A percentile compares a stretch with the other conserved stretches of the same genome.
phyloP scores from a whole-genome alignment of 1,140 invertebrate species.

The Panagrolaimus sp. region DNA sequence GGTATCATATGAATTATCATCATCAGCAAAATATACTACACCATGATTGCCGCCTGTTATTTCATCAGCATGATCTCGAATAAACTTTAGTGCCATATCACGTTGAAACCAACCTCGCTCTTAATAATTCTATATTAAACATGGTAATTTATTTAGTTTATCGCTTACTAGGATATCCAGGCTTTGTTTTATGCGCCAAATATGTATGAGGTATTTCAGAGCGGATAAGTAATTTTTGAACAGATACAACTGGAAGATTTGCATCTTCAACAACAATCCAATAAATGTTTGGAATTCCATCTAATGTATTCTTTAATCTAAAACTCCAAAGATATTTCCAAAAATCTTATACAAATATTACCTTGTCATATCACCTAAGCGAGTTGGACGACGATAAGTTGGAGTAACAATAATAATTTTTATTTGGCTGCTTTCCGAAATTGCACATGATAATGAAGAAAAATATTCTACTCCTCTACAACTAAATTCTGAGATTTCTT shows the following conservation, averaged over 20 bases:
- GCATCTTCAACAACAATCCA: slow-evolving; percentile 27
- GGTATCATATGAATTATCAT: slow-evolving; percentile 26
- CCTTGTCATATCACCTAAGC: slow-evolving; percentile 22
- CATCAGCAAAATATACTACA: slow-evolving; percentile 28
- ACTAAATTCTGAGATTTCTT: no score
- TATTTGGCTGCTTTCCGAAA: no score
- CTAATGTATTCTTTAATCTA: slow-evolving; percentile 9
- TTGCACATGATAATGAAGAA: no score
- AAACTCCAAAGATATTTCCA: slow-evolving; percentile 5
- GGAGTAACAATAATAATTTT: slow-evolving; percentile 24
- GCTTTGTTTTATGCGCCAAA: neutral
- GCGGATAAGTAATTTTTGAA: slow-evolving; percentile 1
- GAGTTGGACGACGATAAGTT: slow-evolving; percentile 15
- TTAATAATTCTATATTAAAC: neutral
- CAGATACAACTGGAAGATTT: neutral
- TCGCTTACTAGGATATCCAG: slow-evolving; percentile 13
- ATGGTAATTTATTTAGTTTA: neutral
- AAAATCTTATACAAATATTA: no score
- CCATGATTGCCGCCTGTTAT: slow-evolving; percentile 15
- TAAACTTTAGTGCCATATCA: slow-evolving; percentile 24
- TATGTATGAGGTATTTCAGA: slow-evolving; percentile 19
- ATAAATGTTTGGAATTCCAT: slow-evolving; percentile 15
- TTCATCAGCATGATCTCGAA: neutral
- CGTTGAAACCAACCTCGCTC: slow-evolving; percentile 17
- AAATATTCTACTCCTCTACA: no score